Conservation (phyloP, 2,113 vertebrate genomes). For the Serilophus lunatus region DNA sequence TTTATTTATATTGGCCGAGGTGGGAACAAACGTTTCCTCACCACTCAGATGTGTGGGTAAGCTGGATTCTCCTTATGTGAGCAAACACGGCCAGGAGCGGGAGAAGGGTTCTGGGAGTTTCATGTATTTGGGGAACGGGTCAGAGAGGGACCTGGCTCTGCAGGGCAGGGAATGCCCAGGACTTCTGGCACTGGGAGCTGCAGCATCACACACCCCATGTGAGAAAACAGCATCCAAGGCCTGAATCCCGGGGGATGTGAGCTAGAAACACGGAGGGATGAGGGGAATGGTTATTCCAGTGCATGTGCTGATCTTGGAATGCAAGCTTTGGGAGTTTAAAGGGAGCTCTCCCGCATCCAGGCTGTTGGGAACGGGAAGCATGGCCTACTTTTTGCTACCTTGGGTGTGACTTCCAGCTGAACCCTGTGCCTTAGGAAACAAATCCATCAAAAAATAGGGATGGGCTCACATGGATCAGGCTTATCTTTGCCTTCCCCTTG, state of each 20-base stretch:
- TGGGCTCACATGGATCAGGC: background rate
- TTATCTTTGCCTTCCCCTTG: background rate
- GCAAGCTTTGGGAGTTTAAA: background rate
- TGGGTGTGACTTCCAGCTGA: background rate
- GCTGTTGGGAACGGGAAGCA: rapidly evolving
- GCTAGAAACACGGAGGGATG: background rate
- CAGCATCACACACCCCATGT: background rate
- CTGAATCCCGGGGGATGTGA: background rate
- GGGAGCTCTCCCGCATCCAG: background rate
- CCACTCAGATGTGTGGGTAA: background rate
- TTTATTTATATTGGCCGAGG: background rate
- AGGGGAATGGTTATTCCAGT: background rate
- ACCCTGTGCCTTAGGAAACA: background rate
- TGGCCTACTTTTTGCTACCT: background rate
- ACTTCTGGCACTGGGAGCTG: background rate
- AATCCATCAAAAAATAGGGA: background rate
- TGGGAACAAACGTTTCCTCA: background rate
- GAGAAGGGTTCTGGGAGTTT: background rate
- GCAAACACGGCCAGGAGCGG: background rate
- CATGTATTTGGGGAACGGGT: background rate
- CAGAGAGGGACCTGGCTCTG: rapidly evolving
- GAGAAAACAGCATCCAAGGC: background rate
- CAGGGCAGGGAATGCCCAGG: background rate
- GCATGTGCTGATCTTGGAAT: background rate
- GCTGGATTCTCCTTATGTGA: rapidly evolving